Evolutionary conservation across 2,888 invertebrate species (phyloP).

Genomic region (Notocelia uddmanniana): DNA sequence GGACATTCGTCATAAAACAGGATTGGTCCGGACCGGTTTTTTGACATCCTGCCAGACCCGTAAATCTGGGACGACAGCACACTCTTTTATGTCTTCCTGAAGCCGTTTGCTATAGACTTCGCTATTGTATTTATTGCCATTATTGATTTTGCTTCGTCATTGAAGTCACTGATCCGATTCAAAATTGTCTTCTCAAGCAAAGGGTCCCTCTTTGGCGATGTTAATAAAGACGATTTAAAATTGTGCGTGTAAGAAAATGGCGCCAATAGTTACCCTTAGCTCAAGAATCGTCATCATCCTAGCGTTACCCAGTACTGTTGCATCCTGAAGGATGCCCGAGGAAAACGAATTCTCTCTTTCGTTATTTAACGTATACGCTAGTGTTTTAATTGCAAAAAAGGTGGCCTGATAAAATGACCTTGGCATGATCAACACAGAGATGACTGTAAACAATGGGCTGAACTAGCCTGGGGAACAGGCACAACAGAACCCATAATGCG

Average conservation of each 20-base stretch:
- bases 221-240: no score
- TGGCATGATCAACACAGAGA: conserved; percentile 17
- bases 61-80: not conserved
- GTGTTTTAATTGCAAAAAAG: conserved; percentile 26
- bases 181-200: no score
- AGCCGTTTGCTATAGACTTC: not conserved
- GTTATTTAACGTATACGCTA: no score
- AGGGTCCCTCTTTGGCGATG: no score
- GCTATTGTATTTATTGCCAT: not conserved
- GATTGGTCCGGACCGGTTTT: not conserved
- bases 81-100: not conserved
- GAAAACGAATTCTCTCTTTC: no score
- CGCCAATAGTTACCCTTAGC: no score
- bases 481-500: not conserved
- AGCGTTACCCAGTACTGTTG: no score
- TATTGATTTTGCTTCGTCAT: not conserved
- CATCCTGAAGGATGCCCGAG: no score
- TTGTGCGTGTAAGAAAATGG: no score
- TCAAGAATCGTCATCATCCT: no score
- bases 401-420: not conserved
- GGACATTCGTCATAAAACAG: not conserved
- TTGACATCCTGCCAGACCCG: conserved; percentile 1
- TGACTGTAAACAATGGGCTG: not conserved
- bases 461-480: not conserved
- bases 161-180: not conserved